phyloP scores from a whole-genome alignment of 2,797 vertebrate species.

The Melanotaenia trifasciata region DNA sequence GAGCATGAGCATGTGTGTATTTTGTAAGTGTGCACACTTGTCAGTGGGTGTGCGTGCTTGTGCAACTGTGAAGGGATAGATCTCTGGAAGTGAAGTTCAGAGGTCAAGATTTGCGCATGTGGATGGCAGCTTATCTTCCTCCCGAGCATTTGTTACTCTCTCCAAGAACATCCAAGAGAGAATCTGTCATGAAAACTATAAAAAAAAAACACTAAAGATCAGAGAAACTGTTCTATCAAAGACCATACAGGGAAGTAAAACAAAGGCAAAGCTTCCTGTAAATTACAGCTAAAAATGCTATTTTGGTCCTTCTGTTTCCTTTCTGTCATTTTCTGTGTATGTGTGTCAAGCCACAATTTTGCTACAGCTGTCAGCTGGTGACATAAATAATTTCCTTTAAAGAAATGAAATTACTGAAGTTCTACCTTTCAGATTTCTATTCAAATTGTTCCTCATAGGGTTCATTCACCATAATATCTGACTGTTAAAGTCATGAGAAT shows the following conservation, averaged over 20 bases:
- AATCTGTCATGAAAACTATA: slow-evolving; percentile 21
- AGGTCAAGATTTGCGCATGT: slow-evolving; percentile 26
- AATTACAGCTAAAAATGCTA: slow-evolving; percentile 58
- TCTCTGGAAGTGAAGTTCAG: slow-evolving; percentile 3
- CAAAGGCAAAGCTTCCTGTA: slow-evolving; percentile 30
- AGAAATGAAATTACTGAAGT: slow-evolving; percentile 43
- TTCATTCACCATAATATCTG: slow-evolving; percentile 37
- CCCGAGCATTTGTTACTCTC: background rate
- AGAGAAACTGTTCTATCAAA: slow-evolving; percentile 40
- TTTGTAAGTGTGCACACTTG: background rate
- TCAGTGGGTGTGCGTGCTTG: background rate
- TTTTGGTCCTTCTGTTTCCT: slow-evolving; percentile 53
- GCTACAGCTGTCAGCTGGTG: slow-evolving; percentile 45
- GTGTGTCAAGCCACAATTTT: slow-evolving; percentile 16
- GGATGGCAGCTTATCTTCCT: background rate
- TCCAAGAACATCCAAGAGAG: background rate
- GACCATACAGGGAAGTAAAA: slow-evolving; percentile 26
- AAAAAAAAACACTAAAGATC: slow-evolving; percentile 36
- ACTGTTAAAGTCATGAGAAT: slow-evolving; percentile 13
- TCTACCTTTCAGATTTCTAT: slow-evolving; percentile 20
- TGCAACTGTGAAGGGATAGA: background rate
- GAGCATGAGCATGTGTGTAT: background rate
- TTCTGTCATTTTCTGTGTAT: slow-evolving; percentile 17
- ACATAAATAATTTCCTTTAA: slow-evolving; percentile 42
- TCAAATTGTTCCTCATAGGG: background rate